Evolutionary conservation across 2,113 vertebrate genomes (phyloP).

Genomic region (Plecotus auritus): DNA sequence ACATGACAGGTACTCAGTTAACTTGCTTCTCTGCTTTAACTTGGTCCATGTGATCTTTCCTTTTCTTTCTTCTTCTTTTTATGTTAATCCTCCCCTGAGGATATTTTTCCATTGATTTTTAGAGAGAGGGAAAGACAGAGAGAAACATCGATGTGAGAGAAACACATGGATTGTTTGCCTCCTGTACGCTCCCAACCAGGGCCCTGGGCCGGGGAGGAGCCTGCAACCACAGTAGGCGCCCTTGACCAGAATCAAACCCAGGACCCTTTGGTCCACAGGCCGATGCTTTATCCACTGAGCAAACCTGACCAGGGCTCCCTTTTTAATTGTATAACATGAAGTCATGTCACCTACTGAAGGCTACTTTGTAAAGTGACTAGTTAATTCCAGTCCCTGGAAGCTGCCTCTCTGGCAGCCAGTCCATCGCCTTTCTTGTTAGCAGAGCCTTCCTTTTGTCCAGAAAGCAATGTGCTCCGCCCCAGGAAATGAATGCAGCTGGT

Average conservation of each 20-base stretch:
- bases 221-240: too few species aligned
- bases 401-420: background rate
- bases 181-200: background rate
- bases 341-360: background rate
- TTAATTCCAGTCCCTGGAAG: background rate
- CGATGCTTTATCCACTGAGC: too few species aligned
- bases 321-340: background rate
- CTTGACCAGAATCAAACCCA: too few species aligned
- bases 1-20: background rate
- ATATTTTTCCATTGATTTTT: too few species aligned
- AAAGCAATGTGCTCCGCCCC: background rate
- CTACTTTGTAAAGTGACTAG: background rate
- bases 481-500: background rate
- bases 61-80: background rate
- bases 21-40: background rate
- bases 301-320: background rate
- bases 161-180: too few species aligned
- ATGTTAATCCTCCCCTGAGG: too few species aligned
- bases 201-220: too few species aligned
- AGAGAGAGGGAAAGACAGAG: too few species aligned
- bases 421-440: background rate
- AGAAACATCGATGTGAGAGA: too few species aligned
- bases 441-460: background rate
- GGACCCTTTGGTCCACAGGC: too few species aligned
- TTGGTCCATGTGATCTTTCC: background rate